phyloP scores from a whole-genome alignment of 2,888 invertebrate genomes.

The Drosophila formosana region DNA sequence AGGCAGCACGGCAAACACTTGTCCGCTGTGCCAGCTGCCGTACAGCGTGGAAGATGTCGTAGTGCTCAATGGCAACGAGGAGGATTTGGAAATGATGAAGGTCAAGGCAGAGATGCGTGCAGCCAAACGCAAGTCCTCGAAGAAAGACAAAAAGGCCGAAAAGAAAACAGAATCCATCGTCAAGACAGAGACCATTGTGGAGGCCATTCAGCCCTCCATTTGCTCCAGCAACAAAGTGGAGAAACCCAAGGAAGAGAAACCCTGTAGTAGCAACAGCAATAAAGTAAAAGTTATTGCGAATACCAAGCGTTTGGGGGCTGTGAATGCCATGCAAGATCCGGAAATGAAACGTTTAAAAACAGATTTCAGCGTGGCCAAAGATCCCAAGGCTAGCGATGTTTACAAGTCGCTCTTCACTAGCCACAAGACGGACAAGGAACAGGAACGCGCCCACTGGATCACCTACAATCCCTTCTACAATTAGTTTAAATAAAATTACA shows the following conservation, averaged over 20 bases:
- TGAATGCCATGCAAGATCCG: conserved; percentile 87
- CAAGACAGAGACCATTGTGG: conserved; percentile 29
- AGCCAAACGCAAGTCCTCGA: conserved; percentile 89
- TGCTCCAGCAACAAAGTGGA: not conserved
- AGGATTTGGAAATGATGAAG: conserved; percentile 89
- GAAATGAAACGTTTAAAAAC: conserved; percentile 91
- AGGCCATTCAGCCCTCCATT: not conserved
- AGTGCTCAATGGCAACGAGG: conserved; percentile 93
- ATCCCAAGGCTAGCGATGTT: conserved; percentile 95
- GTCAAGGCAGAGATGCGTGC: conserved; percentile 89
- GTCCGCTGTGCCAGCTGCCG: conserved; percentile 90
- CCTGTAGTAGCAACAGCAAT: conserved; percentile 23
- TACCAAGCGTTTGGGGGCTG: conserved; percentile 66
- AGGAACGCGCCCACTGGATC: conserved; percentile 97
- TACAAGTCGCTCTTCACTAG: conserved; percentile 98
- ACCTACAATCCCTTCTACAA: conserved; percentile 99
- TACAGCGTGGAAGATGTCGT: conserved; percentile 93
- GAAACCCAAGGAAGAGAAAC: conserved; percentile 10
- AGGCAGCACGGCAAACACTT: conserved; percentile 86
- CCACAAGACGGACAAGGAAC: conserved; percentile 93
- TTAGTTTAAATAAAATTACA: conserved; percentile 80
- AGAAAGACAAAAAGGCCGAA: conserved; percentile 86
- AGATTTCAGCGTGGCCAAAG: conserved; percentile 94
- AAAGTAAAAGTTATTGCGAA: conserved; percentile 63
- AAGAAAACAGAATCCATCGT: conserved; percentile 44